Percentiles rank a stretch among this genome's conserved stretches.
Conservation (phyloP, 2,888 invertebrate genomes). For the Mayetiola destructor region DNA sequence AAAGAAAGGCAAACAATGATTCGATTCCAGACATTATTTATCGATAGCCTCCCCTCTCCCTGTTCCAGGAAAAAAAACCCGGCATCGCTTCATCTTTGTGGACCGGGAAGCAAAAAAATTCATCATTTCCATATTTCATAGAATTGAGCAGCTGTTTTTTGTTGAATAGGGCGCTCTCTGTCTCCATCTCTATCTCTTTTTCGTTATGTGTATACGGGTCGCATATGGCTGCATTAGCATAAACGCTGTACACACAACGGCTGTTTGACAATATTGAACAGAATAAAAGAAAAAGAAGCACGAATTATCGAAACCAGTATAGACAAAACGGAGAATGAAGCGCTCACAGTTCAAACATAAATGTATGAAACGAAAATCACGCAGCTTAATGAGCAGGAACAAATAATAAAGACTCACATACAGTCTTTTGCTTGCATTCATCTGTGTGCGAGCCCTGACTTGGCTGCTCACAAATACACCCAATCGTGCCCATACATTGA, state of each 20-base stretch:
- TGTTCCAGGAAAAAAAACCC: no score
- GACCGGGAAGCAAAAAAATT: no score
- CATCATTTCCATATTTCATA: no score
- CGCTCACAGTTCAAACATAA: background rate
- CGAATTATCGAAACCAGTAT: background rate
- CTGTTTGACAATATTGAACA: background rate
- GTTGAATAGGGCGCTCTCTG: background rate
- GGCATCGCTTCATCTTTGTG: no score
- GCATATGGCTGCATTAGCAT: background rate
- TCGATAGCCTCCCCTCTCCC: no score
- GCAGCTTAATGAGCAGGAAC: background rate
- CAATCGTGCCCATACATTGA: background rate
- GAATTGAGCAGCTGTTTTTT: background rate
- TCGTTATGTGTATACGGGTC: no score
- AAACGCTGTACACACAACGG: background rate
- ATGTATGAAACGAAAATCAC: background rate
- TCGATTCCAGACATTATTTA: no score
- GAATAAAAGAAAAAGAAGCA: background rate
- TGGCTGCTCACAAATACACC: background rate
- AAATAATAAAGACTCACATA: background rate
- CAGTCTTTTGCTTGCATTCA: background rate
- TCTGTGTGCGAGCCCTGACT: background rate
- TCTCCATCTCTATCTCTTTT: no score
- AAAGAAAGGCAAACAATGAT: no score
- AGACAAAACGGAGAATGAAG: background rate